Percentiles rank a stretch among this genome's conserved stretches.
phyloP scores from a whole-genome alignment of 2,797 vertebrate species.

The Tamandua tetradactyla region DNA sequence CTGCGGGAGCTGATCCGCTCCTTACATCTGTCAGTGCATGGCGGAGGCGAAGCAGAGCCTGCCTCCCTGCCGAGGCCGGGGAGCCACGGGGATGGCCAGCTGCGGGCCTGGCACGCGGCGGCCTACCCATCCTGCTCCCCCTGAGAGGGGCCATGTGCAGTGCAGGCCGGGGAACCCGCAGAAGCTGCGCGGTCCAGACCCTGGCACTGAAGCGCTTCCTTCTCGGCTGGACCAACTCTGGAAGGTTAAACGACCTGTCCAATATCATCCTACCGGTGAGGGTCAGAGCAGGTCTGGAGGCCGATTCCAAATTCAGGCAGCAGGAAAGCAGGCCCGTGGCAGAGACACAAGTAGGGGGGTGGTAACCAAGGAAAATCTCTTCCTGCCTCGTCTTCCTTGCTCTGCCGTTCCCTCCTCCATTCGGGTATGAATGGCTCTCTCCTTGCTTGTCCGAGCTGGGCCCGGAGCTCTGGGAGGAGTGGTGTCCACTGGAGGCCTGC shows the following conservation, averaged over 20 bases:
- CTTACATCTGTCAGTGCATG: constrained; percentile 75
- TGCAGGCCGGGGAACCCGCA: neutral
- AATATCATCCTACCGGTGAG: neutral
- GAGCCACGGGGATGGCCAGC: neutral
- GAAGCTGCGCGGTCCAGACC: neutral
- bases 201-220: neutral
- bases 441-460: neutral
- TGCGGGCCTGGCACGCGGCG: neutral
- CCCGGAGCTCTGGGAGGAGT: neutral
- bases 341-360: neutral
- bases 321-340: neutral
- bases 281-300: neutral
- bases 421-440: neutral
- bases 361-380: neutral
- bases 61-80: neutral
- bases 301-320: neutral
- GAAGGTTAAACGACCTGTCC: neutral
- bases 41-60: constrained; percentile 7
- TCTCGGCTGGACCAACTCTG: neutral
- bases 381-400: neutral
- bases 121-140: neutral
- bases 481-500: neutral
- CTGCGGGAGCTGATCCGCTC: constrained; percentile 74
- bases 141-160: neutral
- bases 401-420: neutral